Percentiles rank a stretch among this genome's conserved stretches.
phyloP scores from a whole-genome alignment of 2,888 invertebrate genomes.

The Geotrupes spiniger region DNA sequence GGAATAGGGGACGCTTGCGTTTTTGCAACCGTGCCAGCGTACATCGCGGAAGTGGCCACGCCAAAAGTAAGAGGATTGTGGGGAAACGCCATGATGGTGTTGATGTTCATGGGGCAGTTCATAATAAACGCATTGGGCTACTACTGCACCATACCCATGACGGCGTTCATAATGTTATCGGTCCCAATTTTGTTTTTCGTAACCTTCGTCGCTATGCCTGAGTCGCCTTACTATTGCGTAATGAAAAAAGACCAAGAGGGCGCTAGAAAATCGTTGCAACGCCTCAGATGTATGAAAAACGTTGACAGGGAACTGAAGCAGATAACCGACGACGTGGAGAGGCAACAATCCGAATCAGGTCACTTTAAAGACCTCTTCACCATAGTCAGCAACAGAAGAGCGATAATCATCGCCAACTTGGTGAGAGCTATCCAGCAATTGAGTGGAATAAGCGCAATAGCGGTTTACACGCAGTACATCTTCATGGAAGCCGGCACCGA shows the following conservation, averaged over 20 bases:
- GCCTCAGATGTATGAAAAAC: slow-evolving; percentile 33
- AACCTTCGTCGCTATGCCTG: slow-evolving; percentile 48
- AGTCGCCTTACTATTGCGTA: slow-evolving; percentile 41
- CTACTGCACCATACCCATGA: slow-evolving; percentile 52
- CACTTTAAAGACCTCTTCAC: slow-evolving; percentile 35
- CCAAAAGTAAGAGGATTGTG: slow-evolving; percentile 39
- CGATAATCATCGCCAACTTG: slow-evolving; percentile 32
- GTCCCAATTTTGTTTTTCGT: slow-evolving; percentile 58
- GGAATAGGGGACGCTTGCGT: slow-evolving; percentile 37
- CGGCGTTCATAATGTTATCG: slow-evolving; percentile 57
- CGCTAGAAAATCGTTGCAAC: slow-evolving; percentile 34
- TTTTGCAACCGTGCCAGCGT: slow-evolving; percentile 36
- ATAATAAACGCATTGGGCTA: slow-evolving; percentile 55
- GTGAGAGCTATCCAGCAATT: slow-evolving; percentile 38
- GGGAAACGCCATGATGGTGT: slow-evolving; percentile 36
- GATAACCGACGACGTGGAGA: slow-evolving; percentile 34
- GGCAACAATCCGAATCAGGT: slow-evolving; percentile 39
- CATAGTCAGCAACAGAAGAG: slow-evolving; percentile 37
- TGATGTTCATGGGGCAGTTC: slow-evolving; percentile 35
- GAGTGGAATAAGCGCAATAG: slow-evolving; percentile 36
- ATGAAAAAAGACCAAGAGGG: slow-evolving; percentile 33
- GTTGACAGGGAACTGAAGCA: slow-evolving; percentile 35
- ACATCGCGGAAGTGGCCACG: slow-evolving; percentile 39
- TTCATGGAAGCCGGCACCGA: slow-evolving; percentile 41
- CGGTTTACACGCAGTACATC: slow-evolving; percentile 37